Evolutionary conservation across 2,113 vertebrate genomes (phyloP).

Genomic region (zebrafish (Danio rerio)): GRCz12tu NC_133197.1:18707501-18708000

Average conservation of each 20-base stretch:
- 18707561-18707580: too few relatives aligned
- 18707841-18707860: neutral
- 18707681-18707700: neutral
- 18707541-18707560: neutral
- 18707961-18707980: too few relatives aligned
- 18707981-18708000: too few relatives aligned
- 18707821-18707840: neutral
- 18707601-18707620: neutral
- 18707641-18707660: neutral
- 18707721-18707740: neutral
- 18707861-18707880: neutral
- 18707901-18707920: neutral
- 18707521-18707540: constrained; percentile 27
- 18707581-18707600: neutral
- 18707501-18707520: constrained; percentile 16
- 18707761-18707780: neutral
- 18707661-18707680: neutral
- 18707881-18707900: neutral
- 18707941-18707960: too few relatives aligned
- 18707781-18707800: neutral
- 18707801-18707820: neutral
- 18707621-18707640: neutral
- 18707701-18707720: neutral
- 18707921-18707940: too few relatives aligned
- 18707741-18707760: constrained; percentile 1